phyloP scores from a whole-genome alignment of 2,113 vertebrate species.

The Nibea albiflora region DNA sequence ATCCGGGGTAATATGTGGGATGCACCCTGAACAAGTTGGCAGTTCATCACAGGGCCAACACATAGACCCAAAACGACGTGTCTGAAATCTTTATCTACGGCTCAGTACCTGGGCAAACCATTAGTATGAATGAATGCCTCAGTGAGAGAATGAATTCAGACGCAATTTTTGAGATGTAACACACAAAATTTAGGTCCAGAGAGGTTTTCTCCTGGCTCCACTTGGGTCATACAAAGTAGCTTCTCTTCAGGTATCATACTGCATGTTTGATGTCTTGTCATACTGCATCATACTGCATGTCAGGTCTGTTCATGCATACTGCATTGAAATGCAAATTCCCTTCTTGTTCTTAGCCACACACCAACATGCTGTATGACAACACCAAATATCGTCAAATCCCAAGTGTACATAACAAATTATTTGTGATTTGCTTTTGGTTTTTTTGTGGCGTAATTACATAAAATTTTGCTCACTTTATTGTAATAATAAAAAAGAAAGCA shows the following conservation, averaged over 20 bases:
- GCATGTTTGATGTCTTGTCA: not conserved
- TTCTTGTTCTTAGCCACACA: not conserved
- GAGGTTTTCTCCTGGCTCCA: not conserved
- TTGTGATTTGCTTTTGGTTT: not conserved
- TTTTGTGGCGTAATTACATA: not conserved
- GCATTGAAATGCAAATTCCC: not conserved
- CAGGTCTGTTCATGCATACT: not conserved
- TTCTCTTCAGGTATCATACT: not conserved
- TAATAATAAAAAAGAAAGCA: conserved; percentile 6
- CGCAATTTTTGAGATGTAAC: not conserved
- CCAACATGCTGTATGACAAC: no score
- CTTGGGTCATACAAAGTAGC: not conserved
- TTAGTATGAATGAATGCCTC: no score
- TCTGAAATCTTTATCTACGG: no score
- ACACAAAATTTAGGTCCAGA: not conserved
- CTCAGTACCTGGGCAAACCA: no score
- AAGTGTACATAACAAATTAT: not conserved
- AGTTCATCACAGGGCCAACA: no score
- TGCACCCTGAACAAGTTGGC: no score
- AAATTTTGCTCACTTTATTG: not conserved
- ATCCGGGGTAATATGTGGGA: no score
- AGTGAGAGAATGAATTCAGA: not conserved
- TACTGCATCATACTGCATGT: not conserved
- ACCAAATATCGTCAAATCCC: conserved; percentile 6
- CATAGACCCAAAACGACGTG: no score